Evolutionary conservation across 2,888 invertebrate species (phyloP), one percentile per base, ranked within the genome.

Genomic region (Halocaridina rubra): DNA sequence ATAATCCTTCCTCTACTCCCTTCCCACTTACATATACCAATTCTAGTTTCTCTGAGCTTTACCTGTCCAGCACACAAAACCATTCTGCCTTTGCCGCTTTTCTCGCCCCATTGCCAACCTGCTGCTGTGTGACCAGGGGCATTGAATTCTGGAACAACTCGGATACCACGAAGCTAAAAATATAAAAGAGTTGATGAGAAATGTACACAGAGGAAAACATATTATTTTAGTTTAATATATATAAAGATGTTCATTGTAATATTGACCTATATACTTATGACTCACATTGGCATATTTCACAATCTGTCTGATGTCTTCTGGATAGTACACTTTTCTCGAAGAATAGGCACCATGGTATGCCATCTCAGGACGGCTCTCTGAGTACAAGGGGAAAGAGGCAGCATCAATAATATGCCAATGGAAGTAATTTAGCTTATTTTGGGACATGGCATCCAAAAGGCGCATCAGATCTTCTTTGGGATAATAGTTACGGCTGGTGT

Each of bases 141-240:
- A 30, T 22, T 19, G 4, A 69, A 8, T 10, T 69, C 29, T 30
- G 29, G 29, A 30, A 69, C 53, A 53, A 98, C 95, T 57, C 96
- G 93, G 80, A 98, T 94, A 0, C 98, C 98, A 71, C 96, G 93
- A 46, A 94, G 90, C 88, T 94, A 93, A 0, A n/a, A 61, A 61
- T 32, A 8, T 19, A 53, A 80, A 16, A n/a, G 16, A 16, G 30
- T 16, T 24, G 27, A 3, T 7, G 5, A 59, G n/a, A 3, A 22
- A 16, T 24, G 67, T 67, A n/a, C 3, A 5, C 2, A 64, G 22
- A 16, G 24, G 13, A 8, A 46, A 8, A 46, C 46, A 46, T 5
- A 5, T 19, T 10, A 8, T 10, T 64, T 10, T 64, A 19, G n/a
- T 5, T 59, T 5, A 19, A 13, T 59, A 13, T 59, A 13, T 59